These are phyloP conservation scores for Gymnorhina tibicen DNA, from an alignment of 2,113 vertebrate species.

Conservation along the genomic window DNA sequence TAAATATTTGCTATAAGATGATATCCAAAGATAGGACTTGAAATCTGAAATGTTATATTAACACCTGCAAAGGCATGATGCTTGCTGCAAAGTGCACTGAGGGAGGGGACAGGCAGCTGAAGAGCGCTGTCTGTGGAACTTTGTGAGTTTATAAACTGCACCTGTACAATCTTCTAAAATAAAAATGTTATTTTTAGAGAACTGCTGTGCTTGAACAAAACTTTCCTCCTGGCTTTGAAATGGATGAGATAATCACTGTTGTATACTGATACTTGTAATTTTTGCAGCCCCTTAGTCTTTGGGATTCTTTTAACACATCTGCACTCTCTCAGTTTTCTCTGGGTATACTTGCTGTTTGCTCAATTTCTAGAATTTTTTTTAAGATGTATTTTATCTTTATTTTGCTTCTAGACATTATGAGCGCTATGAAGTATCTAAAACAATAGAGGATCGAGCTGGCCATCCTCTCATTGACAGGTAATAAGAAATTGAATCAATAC, in stretches of 20 bases:
- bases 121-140: background rate
- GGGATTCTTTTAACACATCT: background rate
- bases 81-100: background rate
- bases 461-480: constrained; percentile 56
- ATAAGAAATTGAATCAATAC: background rate
- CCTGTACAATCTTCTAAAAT: background rate
- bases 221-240: background rate
- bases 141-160: background rate
- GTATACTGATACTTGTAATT: background rate
- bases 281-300: background rate
- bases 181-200: background rate
- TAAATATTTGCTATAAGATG: background rate
- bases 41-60: background rate
- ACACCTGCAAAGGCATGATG: background rate
- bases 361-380: background rate
- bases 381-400: background rate
- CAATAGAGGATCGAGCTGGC: constrained; percentile 20
- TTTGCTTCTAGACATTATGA: constrained; percentile 36
- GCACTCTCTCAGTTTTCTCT: background rate
- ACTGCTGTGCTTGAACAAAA: background rate
- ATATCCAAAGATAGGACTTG: background rate
- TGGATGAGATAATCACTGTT: background rate
- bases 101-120: background rate
- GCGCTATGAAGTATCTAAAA: constrained; percentile 48
- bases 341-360: background rate